These are phyloP conservation scores for Chloropsis cyanopogon DNA, from an alignment of 2,113 vertebrate genomes.

Conservation along the genomic window DNA sequence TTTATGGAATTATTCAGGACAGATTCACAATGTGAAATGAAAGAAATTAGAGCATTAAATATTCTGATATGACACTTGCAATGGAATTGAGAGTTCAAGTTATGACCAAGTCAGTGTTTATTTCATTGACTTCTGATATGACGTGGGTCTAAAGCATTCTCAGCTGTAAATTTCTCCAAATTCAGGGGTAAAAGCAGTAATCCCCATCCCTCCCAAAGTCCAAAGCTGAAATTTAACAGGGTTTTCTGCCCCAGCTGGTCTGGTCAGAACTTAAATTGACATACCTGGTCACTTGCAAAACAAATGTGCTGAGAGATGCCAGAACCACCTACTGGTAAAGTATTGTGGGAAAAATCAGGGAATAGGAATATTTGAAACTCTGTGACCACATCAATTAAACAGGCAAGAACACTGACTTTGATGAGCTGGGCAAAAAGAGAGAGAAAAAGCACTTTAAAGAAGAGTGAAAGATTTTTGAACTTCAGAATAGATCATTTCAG, in stretches of 20 bases:
- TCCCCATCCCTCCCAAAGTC: neutral
- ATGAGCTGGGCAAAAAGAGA: neutral
- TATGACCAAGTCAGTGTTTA: neutral
- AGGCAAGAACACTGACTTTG: neutral
- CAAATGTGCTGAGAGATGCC: neutral
- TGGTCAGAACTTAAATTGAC: neutral
- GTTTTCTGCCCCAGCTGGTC: neutral
- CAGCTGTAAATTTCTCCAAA: neutral
- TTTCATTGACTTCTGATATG: neutral
- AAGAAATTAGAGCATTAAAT: neutral
- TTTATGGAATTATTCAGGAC: neutral
- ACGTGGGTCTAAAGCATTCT: neutral
- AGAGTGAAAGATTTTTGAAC: neutral
- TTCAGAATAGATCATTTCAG: neutral
- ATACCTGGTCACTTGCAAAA: neutral
- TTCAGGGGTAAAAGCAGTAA: neutral
- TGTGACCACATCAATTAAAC: neutral
- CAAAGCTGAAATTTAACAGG: neutral
- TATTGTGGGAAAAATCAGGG: neutral
- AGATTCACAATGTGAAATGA: neutral
- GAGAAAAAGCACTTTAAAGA: neutral
- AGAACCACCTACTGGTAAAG: neutral
- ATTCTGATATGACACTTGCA: neutral
- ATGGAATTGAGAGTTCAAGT: neutral
- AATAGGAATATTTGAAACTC: neutral